phyloP scores from a whole-genome alignment of 2,113 vertebrate species.

The Callorhinus ursinus region DNA sequence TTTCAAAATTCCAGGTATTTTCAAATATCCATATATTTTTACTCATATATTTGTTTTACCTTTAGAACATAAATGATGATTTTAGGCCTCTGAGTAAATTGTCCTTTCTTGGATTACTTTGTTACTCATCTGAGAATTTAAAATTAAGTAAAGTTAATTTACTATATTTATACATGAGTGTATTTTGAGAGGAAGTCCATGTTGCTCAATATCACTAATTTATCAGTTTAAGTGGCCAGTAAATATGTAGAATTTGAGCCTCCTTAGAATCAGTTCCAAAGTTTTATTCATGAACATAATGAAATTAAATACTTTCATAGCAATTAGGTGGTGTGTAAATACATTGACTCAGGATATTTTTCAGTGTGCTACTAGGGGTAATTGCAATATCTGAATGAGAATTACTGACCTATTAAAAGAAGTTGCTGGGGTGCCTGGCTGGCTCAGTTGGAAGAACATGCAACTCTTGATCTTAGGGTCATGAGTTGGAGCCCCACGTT shows the following conservation, averaged over 20 bases:
- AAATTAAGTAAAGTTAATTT: constrained; percentile 50
- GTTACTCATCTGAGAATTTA: constrained; percentile 45
- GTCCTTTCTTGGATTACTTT: not conserved
- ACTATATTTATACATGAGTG: not conserved
- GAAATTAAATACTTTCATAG: constrained; percentile 44
- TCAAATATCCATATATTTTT: constrained; percentile 17
- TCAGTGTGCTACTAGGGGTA: not conserved
- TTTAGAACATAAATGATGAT: constrained; percentile 37
- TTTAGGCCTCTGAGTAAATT: not conserved
- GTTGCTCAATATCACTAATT: constrained; percentile 24
- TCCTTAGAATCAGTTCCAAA: not conserved
- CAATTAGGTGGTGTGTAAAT: not conserved
- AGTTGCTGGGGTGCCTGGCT: not conserved
- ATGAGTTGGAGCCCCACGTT: not conserved
- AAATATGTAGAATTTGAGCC: not conserved
- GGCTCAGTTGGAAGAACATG: not conserved
- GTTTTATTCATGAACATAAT: not conserved
- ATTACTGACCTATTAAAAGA: constrained; percentile 34
- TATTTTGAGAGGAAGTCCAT: not conserved
- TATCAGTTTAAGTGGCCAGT: not conserved
- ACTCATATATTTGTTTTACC: constrained; percentile 38
- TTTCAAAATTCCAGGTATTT: constrained; percentile 59
- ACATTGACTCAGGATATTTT: not conserved
- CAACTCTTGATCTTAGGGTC: not conserved
- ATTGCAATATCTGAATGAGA: constrained; percentile 29